Base-by-base conservation (phyloP, 1,140 invertebrate genomes). In the Grapholita molesta region DNA sequence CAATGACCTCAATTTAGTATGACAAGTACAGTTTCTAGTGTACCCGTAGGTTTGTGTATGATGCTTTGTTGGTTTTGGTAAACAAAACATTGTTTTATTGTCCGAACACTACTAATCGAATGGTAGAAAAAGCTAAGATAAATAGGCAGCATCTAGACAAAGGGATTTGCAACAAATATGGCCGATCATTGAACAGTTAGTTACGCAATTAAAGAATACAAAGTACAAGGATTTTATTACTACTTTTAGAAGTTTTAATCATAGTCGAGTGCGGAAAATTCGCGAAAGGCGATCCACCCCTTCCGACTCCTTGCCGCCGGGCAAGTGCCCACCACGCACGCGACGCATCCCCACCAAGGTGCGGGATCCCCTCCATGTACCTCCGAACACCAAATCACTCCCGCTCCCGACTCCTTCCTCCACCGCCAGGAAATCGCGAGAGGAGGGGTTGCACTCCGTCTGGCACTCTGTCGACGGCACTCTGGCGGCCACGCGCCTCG, bases 271-370 rank as follows among this genome's bases (percentile, higher is more conserved):
- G 68, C 71, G 77, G 70, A 68, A 73, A 71, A 71, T 78, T 66
- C 73, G 70, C 72, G 77, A 85, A 30, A 92, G 89, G 87, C 90
- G 88, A 81, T 90, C 91, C 82, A 91, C 91, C 91, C 91, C 91
- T 91, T 90, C 90, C 88, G 86, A 82, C 85, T 86, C 80, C 83
- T 84, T 82, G 79, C 82, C 77, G 55, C 25, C 83, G 79, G 80
- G 77, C 79, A 79, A 83, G 80, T 85, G 84, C 87, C 84, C 89
- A 91, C 86, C 86, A 84, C 79, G 80, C 77, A 75, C 82, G 77
- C 82, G 77, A 85, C 89, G 89, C 89, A 92, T 91, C 91, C 89
- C 89, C 91, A 92, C 91, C 90, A 90, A 88, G 79, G 76, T 82
- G 80, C 86, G 83, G 84, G 88, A 91, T 90, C 89, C 90, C 90